phyloP scores from a whole-genome alignment of 2,797 vertebrate genomes.

The Cossypha polioptera region DNA sequence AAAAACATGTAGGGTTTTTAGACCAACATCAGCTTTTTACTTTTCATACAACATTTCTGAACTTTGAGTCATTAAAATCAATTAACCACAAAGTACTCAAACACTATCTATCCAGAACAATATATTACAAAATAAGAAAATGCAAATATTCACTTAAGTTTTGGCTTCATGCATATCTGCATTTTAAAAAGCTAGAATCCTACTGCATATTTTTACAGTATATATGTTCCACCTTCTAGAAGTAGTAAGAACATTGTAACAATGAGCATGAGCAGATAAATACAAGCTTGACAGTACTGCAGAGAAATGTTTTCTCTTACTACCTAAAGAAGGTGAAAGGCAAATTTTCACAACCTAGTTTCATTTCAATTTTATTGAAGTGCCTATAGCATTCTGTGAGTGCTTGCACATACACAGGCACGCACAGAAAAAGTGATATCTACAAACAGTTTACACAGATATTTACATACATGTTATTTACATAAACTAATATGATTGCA shows the following conservation, averaged over 20 bases:
- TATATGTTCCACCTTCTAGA: constrained; percentile 60
- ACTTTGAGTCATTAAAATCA: constrained; percentile 51
- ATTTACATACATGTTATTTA: constrained; percentile 73
- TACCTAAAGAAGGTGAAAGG: constrained; percentile 66
- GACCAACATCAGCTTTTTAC: constrained; percentile 33
- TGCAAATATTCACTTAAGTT: constrained; percentile 47
- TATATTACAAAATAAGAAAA: constrained; percentile 60
- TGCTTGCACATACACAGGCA: constrained; percentile 60
- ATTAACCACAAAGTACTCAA: constrained; percentile 33
- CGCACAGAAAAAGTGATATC: constrained; percentile 70
- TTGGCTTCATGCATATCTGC: constrained; percentile 53
- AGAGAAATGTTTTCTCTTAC: constrained; percentile 38
- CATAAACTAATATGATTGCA: constrained; percentile 67
- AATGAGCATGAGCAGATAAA: constrained; percentile 26
- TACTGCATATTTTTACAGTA: constrained; percentile 44
- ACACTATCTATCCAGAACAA: constrained; percentile 54
- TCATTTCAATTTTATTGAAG: constrained; percentile 65
- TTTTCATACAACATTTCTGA: constrained; percentile 49
- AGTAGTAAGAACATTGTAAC: constrained; percentile 41
- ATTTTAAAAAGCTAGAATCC: constrained; percentile 49
- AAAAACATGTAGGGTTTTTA: constrained; percentile 5
- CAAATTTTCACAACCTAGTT: constrained; percentile 61
- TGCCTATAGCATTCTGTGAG: constrained; percentile 72
- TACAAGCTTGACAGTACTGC: neutral
- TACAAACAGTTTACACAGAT: constrained; percentile 72